A percentile compares a stretch with the other conserved stretches of the same genome.
Evolutionary conservation across 2,797 vertebrate genomes (phyloP).

Genomic region (Sebastes kiyomatsui): DNA sequence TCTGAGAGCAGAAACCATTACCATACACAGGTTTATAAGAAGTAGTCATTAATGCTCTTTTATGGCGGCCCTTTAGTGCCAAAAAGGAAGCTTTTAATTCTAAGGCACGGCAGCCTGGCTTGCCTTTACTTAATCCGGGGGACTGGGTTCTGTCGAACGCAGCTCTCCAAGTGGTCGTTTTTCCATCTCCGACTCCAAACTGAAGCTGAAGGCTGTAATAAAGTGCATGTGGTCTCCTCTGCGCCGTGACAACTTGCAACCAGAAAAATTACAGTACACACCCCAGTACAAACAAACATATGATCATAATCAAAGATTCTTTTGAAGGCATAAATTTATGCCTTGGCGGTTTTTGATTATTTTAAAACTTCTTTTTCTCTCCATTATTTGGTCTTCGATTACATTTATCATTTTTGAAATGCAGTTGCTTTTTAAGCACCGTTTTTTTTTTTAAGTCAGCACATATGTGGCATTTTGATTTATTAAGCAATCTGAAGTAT

Average conservation of each 20-base stretch:
- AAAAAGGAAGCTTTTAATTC: slow-evolving; percentile 82
- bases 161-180: slow-evolving; percentile 66
- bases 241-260: slow-evolving; percentile 21
- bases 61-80: slow-evolving; percentile 78
- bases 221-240: slow-evolving; percentile 33
- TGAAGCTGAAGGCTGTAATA: slow-evolving; percentile 40
- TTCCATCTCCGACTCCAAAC: slow-evolving; percentile 49
- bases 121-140: slow-evolving; percentile 73
- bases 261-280: slow-evolving; percentile 26
- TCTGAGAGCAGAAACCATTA: slow-evolving; percentile 81
- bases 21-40: slow-evolving; percentile 82
- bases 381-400: slow-evolving; percentile 18
- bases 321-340: background rate
- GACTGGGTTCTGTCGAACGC: slow-evolving; percentile 60
- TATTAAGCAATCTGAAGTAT: slow-evolving; percentile 91
- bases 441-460: slow-evolving; percentile 63
- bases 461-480: slow-evolving; percentile 93
- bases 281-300: slow-evolving; percentile 47
- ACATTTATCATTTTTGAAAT: slow-evolving; percentile 45
- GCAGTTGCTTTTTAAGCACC: slow-evolving; percentile 19
- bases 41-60: slow-evolving; percentile 84
- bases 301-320: slow-evolving; percentile 22
- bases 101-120: slow-evolving; percentile 58
- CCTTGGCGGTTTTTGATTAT: slow-evolving; percentile 19
- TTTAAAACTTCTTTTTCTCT: slow-evolving; percentile 35